phyloP scores from a whole-genome alignment of 1,140 invertebrate species.

The Condylostylus longicornis region DNA sequence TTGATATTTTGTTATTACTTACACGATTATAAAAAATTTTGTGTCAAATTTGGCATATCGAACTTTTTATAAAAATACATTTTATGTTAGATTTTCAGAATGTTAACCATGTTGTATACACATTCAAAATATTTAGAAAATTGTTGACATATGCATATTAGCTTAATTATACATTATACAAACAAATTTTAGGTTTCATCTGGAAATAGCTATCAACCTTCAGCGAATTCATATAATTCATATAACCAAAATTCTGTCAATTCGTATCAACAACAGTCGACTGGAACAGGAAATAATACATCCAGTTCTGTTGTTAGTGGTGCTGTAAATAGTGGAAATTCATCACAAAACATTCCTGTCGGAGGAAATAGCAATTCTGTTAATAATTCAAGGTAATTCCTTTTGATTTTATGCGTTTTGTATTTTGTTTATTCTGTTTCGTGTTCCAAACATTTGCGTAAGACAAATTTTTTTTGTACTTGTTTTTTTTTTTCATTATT shows the following conservation, averaged over 20 bases:
- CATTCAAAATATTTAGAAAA: too few species aligned
- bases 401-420: slow-evolving; percentile 1
- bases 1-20: too few species aligned
- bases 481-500: slow-evolving; percentile 10
- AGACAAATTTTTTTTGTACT: slow-evolving; percentile 10
- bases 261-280: slow-evolving; percentile 25
- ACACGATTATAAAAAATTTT: too few species aligned
- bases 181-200: slow-evolving; percentile 19
- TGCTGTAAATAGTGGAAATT: slow-evolving; percentile 7
- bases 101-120: too few species aligned
- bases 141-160: too few species aligned
- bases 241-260: slow-evolving; percentile 27
- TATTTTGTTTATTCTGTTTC: not conserved
- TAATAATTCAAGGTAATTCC: slow-evolving; percentile 24
- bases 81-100: too few species aligned
- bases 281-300: slow-evolving; percentile 13
- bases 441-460: too few species aligned
- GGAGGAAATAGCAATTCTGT: slow-evolving; percentile 20
- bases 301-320: slow-evolving; percentile 14
- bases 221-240: slow-evolving; percentile 19
- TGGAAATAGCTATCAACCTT: slow-evolving; percentile 26
- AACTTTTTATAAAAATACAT: too few species aligned
- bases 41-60: too few species aligned
- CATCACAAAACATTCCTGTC: slow-evolving; percentile 31
- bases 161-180: too few species aligned